phyloP scores from a whole-genome alignment of 2,113 vertebrate genomes.

The Dunckerocampus dactyliophorus region DNA sequence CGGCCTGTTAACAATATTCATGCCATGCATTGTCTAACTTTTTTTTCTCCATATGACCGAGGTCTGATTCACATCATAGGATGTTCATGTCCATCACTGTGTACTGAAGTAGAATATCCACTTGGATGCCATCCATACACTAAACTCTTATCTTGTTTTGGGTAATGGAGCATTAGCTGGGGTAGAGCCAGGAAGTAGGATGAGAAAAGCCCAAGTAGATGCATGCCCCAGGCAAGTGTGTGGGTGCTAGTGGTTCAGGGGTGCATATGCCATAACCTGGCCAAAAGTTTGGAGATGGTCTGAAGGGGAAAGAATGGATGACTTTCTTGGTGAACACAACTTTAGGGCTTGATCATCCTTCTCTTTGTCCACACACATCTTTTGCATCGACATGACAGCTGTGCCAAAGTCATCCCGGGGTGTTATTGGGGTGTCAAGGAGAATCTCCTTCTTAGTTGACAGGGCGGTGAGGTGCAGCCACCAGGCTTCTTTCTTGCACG shows the following conservation, averaged over 20 bases:
- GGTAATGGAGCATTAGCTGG: neutral
- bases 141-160: neutral
- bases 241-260: neutral
- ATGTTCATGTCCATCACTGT: neutral
- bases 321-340: slow-evolving; percentile 3
- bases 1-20: too few species aligned
- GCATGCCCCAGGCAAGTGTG: too few species aligned
- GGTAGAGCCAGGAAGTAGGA: neutral
- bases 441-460: slow-evolving; percentile 10
- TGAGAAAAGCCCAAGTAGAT: neutral
- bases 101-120: neutral
- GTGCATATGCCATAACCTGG: neutral
- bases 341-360: slow-evolving; percentile 9
- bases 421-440: slow-evolving; percentile 12
- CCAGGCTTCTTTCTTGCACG: slow-evolving; percentile 7
- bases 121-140: neutral
- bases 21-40: too few species aligned
- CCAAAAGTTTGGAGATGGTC: neutral
- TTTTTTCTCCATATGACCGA: too few species aligned
- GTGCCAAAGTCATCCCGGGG: slow-evolving; percentile 6
- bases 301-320: neutral
- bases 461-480: slow-evolving; percentile 5
- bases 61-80: too few species aligned
- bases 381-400: slow-evolving; percentile 8
- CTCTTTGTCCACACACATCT: slow-evolving; percentile 11